These are phyloP conservation scores for Acanthurus lineatus DNA, from an alignment of 2,797 vertebrate genomes.

Conservation along the genomic window DNA sequence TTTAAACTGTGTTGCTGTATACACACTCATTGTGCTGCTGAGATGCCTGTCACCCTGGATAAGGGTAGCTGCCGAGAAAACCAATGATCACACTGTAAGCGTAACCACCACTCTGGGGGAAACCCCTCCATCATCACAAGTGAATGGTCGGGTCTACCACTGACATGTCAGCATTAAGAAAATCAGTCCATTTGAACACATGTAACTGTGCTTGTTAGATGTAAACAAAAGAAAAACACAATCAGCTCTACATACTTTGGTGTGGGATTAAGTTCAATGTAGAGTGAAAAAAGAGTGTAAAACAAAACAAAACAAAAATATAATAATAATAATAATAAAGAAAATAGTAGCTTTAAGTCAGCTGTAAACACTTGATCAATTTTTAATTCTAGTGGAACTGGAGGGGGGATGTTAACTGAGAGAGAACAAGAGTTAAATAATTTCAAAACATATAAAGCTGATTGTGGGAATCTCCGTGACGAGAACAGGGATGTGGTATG, in stretches of 20 bases:
- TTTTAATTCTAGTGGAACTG: slow-evolving; percentile 15
- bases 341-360: not conserved
- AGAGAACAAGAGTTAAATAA: slow-evolving; percentile 21
- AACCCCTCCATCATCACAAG: slow-evolving; percentile 50
- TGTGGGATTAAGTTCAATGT: slow-evolving; percentile 1
- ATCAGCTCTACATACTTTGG: slow-evolving; percentile 6
- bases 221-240: not conserved
- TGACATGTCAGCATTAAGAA: slow-evolving; percentile 39
- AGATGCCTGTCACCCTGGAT: slow-evolving; percentile 73
- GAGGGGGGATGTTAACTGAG: slow-evolving; percentile 5
- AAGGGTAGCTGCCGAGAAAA: slow-evolving; percentile 77
- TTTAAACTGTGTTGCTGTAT: slow-evolving; percentile 61
- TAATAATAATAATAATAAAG: no score
- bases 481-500: slow-evolving; percentile 37
- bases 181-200: slow-evolving; percentile 21
- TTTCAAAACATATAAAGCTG: slow-evolving; percentile 40
- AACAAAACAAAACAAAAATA: not conserved
- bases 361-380: slow-evolving; percentile 8
- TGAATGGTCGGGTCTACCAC: slow-evolving; percentile 41
- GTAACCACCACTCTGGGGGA: slow-evolving; percentile 49
- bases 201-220: not conserved
- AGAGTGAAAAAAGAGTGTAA: slow-evolving; percentile 21
- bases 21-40: slow-evolving; percentile 69
- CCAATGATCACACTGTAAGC: slow-evolving; percentile 71
- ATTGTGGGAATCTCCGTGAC: slow-evolving; percentile 56